phyloP scores from a whole-genome alignment of 2,888 invertebrate species.

The Oscheius sp. region DNA sequence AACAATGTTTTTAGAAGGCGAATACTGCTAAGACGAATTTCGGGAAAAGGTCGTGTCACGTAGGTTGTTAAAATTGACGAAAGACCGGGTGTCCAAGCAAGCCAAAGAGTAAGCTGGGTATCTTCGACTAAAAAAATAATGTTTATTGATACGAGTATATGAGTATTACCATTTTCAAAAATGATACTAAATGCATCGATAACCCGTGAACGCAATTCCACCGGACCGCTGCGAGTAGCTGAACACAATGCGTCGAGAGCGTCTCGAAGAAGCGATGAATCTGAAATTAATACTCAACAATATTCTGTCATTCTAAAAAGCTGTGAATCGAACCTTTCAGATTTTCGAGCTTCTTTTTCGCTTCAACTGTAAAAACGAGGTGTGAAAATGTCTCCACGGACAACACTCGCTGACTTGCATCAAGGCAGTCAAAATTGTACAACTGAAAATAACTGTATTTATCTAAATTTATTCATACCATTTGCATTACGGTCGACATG shows the following conservation, averaged over 20 bases:
- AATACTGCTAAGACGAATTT: constrained; percentile 4
- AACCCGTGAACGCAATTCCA: constrained; percentile 42
- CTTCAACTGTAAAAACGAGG: constrained; percentile 40
- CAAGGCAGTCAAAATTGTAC: constrained; percentile 41
- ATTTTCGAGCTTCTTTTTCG: constrained; percentile 33
- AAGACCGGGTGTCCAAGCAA: constrained; percentile 6
- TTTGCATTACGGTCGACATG: constrained; percentile 32
- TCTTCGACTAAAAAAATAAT: constrained; percentile 11
- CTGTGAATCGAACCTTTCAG: constrained; percentile 3
- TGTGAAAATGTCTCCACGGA: constrained; percentile 50
- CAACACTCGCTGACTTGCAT: constrained; percentile 38
- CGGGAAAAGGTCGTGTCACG: constrained; percentile 17
- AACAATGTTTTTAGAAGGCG: not conserved
- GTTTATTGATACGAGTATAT: too few species aligned
- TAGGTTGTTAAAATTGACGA: constrained; percentile 23
- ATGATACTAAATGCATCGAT: constrained; percentile 45
- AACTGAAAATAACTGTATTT: constrained; percentile 25
- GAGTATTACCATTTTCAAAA: constrained; percentile 42
- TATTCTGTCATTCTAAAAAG: not conserved
- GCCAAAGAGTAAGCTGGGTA: constrained; percentile 4
- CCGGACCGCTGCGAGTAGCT: constrained; percentile 39
- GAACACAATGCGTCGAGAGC: not conserved
- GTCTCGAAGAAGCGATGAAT: not conserved
- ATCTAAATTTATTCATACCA: not conserved
- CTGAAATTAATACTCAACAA: not conserved